These are phyloP conservation scores for Melieria crassipennis DNA, from an alignment of 2,888 invertebrate genomes.

Conservation along the genomic window DNA sequence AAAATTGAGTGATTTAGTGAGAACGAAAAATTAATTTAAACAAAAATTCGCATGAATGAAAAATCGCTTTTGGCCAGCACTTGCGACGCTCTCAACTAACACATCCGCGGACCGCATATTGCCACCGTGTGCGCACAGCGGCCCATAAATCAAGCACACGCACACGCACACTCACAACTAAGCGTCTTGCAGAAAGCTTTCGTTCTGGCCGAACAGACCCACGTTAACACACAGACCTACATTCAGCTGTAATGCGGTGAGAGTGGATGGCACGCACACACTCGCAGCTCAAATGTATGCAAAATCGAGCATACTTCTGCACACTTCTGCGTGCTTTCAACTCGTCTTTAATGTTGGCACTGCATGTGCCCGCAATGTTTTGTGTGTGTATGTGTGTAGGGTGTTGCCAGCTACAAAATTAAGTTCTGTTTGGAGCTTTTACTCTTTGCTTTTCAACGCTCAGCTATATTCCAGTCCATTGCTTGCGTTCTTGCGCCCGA, in stretches of 20 bases:
- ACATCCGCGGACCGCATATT: not conserved
- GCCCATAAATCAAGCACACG: conserved; percentile 33
- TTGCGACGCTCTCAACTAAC: conserved; percentile 1
- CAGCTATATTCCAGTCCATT: not conserved
- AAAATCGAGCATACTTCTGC: not conserved
- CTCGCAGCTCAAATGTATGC: not conserved
- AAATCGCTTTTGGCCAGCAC: conserved; percentile 43
- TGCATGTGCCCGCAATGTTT: conserved; percentile 11
- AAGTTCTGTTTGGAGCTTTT: not conserved
- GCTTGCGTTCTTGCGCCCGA: not conserved
- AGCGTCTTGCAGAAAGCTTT: conserved; percentile 16
- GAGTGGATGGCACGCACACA: conserved; percentile 20
- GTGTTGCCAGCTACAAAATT: not conserved
- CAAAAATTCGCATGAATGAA: conserved; percentile 61
- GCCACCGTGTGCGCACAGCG: not conserved
- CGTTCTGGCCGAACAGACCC: conserved; percentile 20
- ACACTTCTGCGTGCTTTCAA: conserved; percentile 31
- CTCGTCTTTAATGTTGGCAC: conserved; percentile 10
- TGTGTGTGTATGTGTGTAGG: not conserved
- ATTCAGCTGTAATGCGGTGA: conserved; percentile 37
- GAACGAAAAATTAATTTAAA: conserved; percentile 37
- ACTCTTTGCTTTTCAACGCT: not conserved
- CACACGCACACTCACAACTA: conserved; percentile 34
- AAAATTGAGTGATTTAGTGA: not conserved
- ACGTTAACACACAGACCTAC: conserved; percentile 44